A percentile compares a stretch with the other conserved stretches of the same genome.
Conservation (phyloP, 2,113 vertebrate species). For the Pseudopodoces humilis region DNA sequence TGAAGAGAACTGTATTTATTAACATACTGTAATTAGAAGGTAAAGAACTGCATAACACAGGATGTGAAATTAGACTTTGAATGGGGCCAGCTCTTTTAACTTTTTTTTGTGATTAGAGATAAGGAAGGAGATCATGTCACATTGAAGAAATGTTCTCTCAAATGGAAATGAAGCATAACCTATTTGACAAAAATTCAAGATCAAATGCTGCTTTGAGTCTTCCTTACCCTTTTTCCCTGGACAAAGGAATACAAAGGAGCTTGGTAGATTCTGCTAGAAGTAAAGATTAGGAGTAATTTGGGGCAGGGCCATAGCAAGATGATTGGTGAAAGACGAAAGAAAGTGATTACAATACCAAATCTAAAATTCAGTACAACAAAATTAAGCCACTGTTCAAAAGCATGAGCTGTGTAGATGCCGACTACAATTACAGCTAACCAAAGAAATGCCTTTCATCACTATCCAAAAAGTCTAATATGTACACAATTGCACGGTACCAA, state of each 20-base stretch:
- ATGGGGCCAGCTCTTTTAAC: not conserved
- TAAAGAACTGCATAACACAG: not conserved
- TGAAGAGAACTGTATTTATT: not conserved
- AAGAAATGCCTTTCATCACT: not conserved
- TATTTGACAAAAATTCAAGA: not conserved
- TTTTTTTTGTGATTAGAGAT: not conserved
- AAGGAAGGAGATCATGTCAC: not conserved
- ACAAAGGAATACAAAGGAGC: not conserved
- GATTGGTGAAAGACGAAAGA: not conserved
- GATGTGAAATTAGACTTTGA: not conserved
- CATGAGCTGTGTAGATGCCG: not conserved
- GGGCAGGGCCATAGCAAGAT: not conserved
- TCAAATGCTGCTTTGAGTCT: not conserved
- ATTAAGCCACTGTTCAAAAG: not conserved
- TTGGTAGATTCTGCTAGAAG: not conserved
- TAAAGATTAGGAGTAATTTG: not conserved
- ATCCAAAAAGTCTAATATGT: not conserved
- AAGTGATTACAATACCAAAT: not conserved
- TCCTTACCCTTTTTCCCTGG: not conserved
- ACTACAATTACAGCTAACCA: not conserved
- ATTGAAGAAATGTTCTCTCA: not conserved
- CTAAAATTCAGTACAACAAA: not conserved
- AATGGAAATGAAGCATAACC: not conserved
- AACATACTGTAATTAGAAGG: not conserved
- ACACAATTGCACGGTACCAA: not conserved